Evolutionary conservation across 2,113 vertebrate species (phyloP), one percentile per base, ranked within the genome.

Genomic region (Copsychus sechellarum): DNA sequence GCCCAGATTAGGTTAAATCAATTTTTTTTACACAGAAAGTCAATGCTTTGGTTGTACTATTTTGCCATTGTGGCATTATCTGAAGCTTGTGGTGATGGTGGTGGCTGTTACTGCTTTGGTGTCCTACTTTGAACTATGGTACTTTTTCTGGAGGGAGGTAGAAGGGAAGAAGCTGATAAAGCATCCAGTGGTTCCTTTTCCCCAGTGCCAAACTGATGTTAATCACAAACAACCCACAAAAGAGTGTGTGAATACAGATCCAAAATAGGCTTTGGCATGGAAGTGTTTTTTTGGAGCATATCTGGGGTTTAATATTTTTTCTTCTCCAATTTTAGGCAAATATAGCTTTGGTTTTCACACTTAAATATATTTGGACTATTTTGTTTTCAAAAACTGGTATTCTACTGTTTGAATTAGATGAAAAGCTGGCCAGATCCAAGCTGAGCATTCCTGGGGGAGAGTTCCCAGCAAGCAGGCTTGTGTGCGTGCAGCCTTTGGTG

Each of bases 381-480:
- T 70, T 90, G 45, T 86, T 96, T 90, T 88, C 67, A 85, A 66
- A 48, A 94, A 66, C 10, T 60, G 65, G 25, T 43, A 28, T 86
- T 88, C 76, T 81, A 81, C 85, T 92, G 16, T 86, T 84, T 79
- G 80, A 92, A 79, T 92, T 93, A 56, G 77, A 78, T 64, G 90
- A 93, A 74, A 93, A 78, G 53, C 82, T 92, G 69, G 57, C 80
- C 51, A 78, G 65, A 93, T 84, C 82, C 72, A 74, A 93, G 92
- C 45, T 56, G 88, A 95, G 69, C 53, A 86, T 93, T 96, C 93
- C 90, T 94, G 69, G 57, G 88, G 86, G 73, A 93, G 72, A 90
- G 73, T 96, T 96, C 95, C 93, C 92, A 95, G 95, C 93, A 95
- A 88, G 76, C 69, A 51, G 45, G 61, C 69, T 60, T 92, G 85